phyloP scores from a whole-genome alignment of 2,888 invertebrate species.

The Caenorhabditis japonica region DNA sequence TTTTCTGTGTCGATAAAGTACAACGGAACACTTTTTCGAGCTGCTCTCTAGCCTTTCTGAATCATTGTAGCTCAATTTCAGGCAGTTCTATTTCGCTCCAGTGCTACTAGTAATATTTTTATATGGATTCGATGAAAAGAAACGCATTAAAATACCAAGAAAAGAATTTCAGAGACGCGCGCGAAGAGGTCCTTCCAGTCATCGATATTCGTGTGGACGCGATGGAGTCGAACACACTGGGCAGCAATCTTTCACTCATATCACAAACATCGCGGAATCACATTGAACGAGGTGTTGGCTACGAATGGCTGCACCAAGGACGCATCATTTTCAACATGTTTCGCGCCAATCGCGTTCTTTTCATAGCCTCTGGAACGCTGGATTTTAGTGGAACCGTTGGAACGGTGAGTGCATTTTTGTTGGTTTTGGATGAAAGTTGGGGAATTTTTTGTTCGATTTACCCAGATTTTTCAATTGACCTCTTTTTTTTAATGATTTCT shows the following conservation, averaged over 20 bases:
- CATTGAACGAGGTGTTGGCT: not conserved
- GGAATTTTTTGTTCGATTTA: not conserved
- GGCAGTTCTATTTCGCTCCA: no score
- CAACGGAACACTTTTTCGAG: no score
- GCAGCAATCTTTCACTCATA: slow-evolving; percentile 1
- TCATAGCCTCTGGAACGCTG: slow-evolving; percentile 2
- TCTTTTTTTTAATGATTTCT: no score
- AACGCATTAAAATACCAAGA: no score
- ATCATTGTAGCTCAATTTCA: no score
- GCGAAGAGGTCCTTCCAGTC: slow-evolving; percentile 8
- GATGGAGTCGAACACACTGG: not conserved
- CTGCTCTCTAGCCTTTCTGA: no score
- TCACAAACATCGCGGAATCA: slow-evolving; percentile 9
- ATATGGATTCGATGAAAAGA: no score
- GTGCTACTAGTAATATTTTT: no score
- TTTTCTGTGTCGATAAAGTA: no score
- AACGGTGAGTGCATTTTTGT: slow-evolving; percentile 2
- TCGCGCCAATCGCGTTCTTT: not conserved
- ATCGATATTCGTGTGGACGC: slow-evolving; percentile 21
- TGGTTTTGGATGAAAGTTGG: not conserved
- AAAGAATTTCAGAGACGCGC: not conserved
- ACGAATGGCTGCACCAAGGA: slow-evolving; percentile 16
- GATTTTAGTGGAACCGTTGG: slow-evolving; percentile 21
- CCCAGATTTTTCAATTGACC: no score
- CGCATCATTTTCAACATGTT: slow-evolving; percentile 32